These are phyloP conservation scores for Oscheius sp. DNA, from an alignment of 2,888 invertebrate species.

Conservation along the genomic window DNA sequence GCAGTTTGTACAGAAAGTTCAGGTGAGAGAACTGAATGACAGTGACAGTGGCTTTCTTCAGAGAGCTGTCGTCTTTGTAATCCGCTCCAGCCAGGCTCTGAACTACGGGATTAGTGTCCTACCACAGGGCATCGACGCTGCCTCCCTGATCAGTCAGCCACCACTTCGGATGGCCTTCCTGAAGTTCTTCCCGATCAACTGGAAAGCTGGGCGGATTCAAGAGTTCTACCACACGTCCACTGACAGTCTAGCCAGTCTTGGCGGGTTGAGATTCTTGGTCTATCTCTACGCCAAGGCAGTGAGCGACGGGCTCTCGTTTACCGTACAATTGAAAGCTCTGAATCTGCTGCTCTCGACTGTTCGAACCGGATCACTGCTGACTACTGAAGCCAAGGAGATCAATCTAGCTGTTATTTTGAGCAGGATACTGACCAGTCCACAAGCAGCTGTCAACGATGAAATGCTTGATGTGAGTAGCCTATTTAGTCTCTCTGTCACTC, in stretches of 20 bases:
- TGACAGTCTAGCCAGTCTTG: conserved; percentile 38
- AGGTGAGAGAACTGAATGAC: background rate
- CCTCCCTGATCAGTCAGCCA: conserved; percentile 16
- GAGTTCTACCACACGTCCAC: conserved; percentile 29
- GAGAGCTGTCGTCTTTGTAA: conserved; percentile 32
- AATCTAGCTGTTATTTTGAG: conserved; percentile 8
- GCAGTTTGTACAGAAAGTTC: conserved; percentile 35
- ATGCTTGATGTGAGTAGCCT: conserved; percentile 45
- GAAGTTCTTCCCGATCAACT: conserved; percentile 38
- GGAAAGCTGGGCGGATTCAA: conserved; percentile 37
- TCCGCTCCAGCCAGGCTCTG: conserved; percentile 45
- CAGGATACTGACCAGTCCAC: conserved; percentile 36
- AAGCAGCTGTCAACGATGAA: conserved; percentile 40
- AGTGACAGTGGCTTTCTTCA: background rate
- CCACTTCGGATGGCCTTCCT: conserved; percentile 33
- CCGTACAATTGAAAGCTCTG: conserved; percentile 39
- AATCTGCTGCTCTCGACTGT: conserved; percentile 24
- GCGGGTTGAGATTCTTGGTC: conserved; percentile 40
- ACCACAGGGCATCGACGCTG: conserved; percentile 45
- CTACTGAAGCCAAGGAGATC: conserved; percentile 7
- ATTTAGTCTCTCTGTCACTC: background rate
- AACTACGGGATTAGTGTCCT: conserved; percentile 48
- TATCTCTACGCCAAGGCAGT: conserved; percentile 46
- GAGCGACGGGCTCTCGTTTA: conserved; percentile 33
- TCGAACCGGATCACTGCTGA: background rate